Conservation (phyloP, 1,140 invertebrate species). For the Bicyclus anynana region DNA sequence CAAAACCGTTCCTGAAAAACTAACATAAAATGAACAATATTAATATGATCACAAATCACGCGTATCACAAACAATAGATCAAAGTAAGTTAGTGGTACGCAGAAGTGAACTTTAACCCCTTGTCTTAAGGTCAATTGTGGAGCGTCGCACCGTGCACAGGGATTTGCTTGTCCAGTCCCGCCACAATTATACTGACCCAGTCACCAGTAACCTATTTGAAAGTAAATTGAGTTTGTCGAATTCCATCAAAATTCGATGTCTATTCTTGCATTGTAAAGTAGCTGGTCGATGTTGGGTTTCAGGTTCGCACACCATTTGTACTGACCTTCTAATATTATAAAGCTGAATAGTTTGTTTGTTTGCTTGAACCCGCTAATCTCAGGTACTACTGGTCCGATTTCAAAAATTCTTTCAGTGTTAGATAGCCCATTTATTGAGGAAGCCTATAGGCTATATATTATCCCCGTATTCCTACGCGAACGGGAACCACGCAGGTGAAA, state of each 20-base stretch:
- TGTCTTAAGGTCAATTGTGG: slow-evolving; percentile 12
- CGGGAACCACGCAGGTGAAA: too few relatives aligned
- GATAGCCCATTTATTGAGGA: too few relatives aligned
- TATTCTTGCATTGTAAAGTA: slow-evolving; percentile 63
- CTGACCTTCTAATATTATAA: too few relatives aligned
- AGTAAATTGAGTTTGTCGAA: slow-evolving; percentile 65
- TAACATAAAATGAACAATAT: too few relatives aligned
- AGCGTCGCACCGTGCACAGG: slow-evolving; percentile 24
- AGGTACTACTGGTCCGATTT: too few relatives aligned
- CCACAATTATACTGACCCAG: slow-evolving; percentile 62
- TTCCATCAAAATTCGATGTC: slow-evolving; percentile 62
- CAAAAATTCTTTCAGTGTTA: too few relatives aligned
- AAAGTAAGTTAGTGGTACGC: not conserved
- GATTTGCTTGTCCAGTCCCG: slow-evolving; percentile 48
- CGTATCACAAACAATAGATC: not conserved
- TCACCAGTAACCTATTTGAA: slow-evolving; percentile 57
- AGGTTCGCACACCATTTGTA: not conserved
- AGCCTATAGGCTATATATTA: too few relatives aligned
- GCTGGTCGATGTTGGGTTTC: slow-evolving; percentile 1
- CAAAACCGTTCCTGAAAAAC: too few relatives aligned
- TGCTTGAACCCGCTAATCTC: too few relatives aligned
- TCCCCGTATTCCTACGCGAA: too few relatives aligned
- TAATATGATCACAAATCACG: slow-evolving; percentile 6
- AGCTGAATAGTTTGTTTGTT: too few relatives aligned
- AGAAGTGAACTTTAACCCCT: not conserved